Base-by-base conservation (phyloP, 2,888 invertebrate genomes). In the Stenodema calcarata region DNA sequence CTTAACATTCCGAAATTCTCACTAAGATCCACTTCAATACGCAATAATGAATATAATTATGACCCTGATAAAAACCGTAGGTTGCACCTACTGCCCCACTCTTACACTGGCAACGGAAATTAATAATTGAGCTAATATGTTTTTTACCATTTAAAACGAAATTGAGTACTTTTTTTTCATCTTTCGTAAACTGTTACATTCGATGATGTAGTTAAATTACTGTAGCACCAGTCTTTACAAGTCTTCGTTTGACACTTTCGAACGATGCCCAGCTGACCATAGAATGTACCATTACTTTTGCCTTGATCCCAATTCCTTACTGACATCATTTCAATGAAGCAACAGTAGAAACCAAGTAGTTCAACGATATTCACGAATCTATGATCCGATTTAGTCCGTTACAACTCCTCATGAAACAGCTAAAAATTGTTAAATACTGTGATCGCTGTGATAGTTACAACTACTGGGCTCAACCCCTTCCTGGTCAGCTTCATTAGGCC, bases 211-310 rank as follows among this genome's bases (percentile, higher is more conserved):
- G 62, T 62, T 62, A 62, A 62, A 23, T 23, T 62, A 62, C 62
- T 62, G 62, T 62, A 62, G 62, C 62, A 62, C 62, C 62, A 62
- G 62, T 62, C 62, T 62, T 62, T 62, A 62, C 62, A 62, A 62
- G 62, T 27, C 62, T 62, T 62, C 27, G 23, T 62, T 62, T 18
- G 27, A 62, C 18, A 18, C 62, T 62, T 11, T 62, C 62, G 35
- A 35, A 35, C 7, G 35, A 35, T 35, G 35, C 35, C 35, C 35
- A 35, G 35, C 35, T 35, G 35, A 35, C 35, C 35, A 35, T 7
- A 35, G 35, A 4, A 35, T 35, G 35, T 35, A 35, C 35, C 35
- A 4, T 7, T 7, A 35, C 35, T n/a, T n/a, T n/a, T n/a, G 7
- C 35, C 35, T 35, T 35, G 2, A 35, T 2, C 35, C 7, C 2